Evolutionary conservation across 2,888 invertebrate genomes (phyloP), one percentile per base, ranked within the genome.

Genomic region (Drosophila silvestris): DNA sequence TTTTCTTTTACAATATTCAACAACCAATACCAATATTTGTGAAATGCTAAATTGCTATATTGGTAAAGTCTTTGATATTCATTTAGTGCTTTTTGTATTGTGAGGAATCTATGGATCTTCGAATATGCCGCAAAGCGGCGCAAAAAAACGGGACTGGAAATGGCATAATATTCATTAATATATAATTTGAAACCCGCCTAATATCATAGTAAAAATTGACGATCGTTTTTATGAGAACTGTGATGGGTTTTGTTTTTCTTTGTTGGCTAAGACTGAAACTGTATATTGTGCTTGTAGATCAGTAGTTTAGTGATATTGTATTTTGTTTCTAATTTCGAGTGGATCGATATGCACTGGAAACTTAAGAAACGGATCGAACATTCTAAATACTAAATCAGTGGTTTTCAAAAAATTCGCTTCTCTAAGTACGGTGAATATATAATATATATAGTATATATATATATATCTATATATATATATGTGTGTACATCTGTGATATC

Each of bases 51-150:
- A 74, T 64, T 54, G 44, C 53, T 76, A 75, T 77, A 90, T 90
- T 90, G 85, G 85, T 86, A 89, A 80, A 70, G 90, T 87, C 77
- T 87, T 89, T 91, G 87, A 91, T 88, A 91, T 88, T 88, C 79
- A 88, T 88, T 90, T 85, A 93, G 93, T 93, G 93, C 93, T 93
- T 93, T 93, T 93, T 93, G 91, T 89, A 92, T 93, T 93, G 93
- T 93, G 93, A 93, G 93, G 93, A 93, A 93, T 93, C 92, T 93
- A 93, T 92, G 92, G 71, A 35, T 60, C n/a, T 54, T 51, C 33
- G 35, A 14, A 33, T 47, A 14, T 47, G 50, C 59, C 56, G 51
- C 51, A 37, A 32, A 56, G 56, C 58, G 60, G 52, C 67, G 16
- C 9, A 51, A 54, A 22, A 37, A 26, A 33, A 56, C 53, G 54